Evolutionary conservation across 2,888 invertebrate genomes (phyloP).

Genomic region (Pristionchus fissidentatus): DNA sequence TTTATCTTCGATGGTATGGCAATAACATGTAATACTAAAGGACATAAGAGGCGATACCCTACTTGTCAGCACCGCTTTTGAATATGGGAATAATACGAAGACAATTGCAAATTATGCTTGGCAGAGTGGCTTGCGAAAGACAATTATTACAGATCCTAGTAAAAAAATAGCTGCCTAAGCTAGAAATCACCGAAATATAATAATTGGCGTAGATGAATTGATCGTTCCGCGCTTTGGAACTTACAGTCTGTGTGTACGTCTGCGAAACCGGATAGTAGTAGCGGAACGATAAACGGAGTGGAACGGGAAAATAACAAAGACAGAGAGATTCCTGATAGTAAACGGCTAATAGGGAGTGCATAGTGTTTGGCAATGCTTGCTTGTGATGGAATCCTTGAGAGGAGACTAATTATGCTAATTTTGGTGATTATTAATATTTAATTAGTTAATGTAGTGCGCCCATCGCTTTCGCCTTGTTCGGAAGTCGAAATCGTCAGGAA

Average conservation of each 20-base stretch:
- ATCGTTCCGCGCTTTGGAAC: not conserved
- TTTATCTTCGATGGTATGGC: slow-evolving; percentile 22
- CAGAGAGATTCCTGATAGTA: slow-evolving; percentile 14
- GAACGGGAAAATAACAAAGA: not conserved
- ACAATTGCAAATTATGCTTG: slow-evolving; percentile 24
- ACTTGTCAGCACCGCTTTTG: slow-evolving; percentile 11
- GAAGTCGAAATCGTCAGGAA: slow-evolving; percentile 70
- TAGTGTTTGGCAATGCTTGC: not conserved
- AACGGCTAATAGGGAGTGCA: not conserved
- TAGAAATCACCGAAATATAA: not conserved
- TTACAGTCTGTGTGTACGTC: not conserved
- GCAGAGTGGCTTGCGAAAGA: slow-evolving; percentile 13
- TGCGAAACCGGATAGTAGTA: not conserved
- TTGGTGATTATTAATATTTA: not conserved
- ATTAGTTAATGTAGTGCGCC: slow-evolving; percentile 19
- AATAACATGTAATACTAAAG: not conserved
- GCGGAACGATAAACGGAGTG: not conserved
- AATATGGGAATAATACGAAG: not conserved
- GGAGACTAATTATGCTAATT: slow-evolving; percentile 16
- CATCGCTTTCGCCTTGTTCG: slow-evolving; percentile 51
- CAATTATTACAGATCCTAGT: slow-evolving; percentile 24
- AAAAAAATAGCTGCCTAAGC: not conserved
- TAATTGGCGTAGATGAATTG: slow-evolving; percentile 1
- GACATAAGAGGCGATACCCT: slow-evolving; percentile 21
- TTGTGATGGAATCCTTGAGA: not conserved